Conservation (phyloP, 2,113 vertebrate genomes). For the Neolamprologus devosi region DNA sequence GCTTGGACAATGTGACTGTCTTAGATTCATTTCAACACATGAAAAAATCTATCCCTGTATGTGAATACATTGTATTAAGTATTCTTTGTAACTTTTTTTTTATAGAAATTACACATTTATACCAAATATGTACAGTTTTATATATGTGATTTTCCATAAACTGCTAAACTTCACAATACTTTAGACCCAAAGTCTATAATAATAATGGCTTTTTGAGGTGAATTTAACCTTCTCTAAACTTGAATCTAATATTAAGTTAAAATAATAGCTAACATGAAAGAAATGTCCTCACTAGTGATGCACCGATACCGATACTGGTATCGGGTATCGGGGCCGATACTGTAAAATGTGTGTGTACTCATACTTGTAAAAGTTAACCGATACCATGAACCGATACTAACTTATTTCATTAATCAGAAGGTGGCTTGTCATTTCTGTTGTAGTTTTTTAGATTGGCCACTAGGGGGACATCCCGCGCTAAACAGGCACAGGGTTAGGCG, state of each 20-base stretch:
- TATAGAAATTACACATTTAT: neutral
- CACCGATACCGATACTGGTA: no score
- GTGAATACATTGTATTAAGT: fast-evolving
- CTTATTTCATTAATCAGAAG: no score
- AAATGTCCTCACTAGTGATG: neutral
- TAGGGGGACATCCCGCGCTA: no score
- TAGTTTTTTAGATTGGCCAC: no score
- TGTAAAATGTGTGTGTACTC: no score
- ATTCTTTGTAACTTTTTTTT: neutral
- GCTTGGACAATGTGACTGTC: neutral
- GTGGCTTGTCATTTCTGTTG: no score
- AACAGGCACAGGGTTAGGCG: no score
- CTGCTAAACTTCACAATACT: fast-evolving
- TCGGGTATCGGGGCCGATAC: no score
- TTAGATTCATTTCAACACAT: neutral
- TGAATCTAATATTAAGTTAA: neutral
- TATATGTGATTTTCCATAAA: neutral
- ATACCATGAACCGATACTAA: no score
- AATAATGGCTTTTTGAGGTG: neutral
- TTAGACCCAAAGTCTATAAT: fast-evolving
- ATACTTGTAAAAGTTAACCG: no score
- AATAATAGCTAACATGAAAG: fast-evolving
- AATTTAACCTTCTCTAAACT: neutral
- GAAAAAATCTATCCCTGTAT: no score
- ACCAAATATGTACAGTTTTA: neutral